Evolutionary conservation across 2,888 invertebrate genomes (phyloP), one percentile per base, ranked within the genome.

Genomic region (Noctua janthe): DNA sequence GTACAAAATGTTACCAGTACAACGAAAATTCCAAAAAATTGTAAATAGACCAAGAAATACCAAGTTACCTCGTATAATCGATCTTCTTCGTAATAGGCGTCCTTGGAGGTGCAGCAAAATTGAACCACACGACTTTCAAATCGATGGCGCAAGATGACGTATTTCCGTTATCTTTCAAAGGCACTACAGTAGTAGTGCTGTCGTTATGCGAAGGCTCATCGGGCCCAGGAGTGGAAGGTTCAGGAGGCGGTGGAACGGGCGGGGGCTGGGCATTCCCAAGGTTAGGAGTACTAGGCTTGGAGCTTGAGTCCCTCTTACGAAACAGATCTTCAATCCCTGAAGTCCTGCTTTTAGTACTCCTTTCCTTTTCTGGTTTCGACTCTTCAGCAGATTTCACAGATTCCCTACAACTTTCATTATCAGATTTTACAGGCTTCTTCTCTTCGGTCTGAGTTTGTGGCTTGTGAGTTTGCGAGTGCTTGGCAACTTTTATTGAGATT

Each of bases 91-190:
- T 99, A 72, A 99, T 99, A 0, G 99, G 99, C 2, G 99, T 99
- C 84, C 99, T 98, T 0, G 99, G 99, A 0, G 99, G 99, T 0
- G 99, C 99, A 10, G 99, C 99, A 96, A 99, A 99, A 94, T 99
- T 99, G 91, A 99, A 99, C 99, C 99, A 99, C 70, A 99, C 98
- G 0, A 98, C 98, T 93, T 98, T 98, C 78, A 99, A 95, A 92
- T 99, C 99, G 76, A 99, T 98, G 3, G 98, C 98, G 91, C 99
- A 99, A 0, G 99, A 99, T 0, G 99, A 98, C 0, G 98, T 98
- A 91, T 98, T 98, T 54, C 98, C 98, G 85, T 97, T 98, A 80
- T 98, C 97, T 92, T 98, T 98, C 0, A 97, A 96, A 0, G 96
- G 95, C 15, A 94, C 96, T 23, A 97, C 91, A 0, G 97, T 96